A percentile compares a stretch with the other conserved stretches of the same genome.
Evolutionary conservation across 2,797 vertebrate species (phyloP).

Genomic region (Hozukius guyotensis): DNA sequence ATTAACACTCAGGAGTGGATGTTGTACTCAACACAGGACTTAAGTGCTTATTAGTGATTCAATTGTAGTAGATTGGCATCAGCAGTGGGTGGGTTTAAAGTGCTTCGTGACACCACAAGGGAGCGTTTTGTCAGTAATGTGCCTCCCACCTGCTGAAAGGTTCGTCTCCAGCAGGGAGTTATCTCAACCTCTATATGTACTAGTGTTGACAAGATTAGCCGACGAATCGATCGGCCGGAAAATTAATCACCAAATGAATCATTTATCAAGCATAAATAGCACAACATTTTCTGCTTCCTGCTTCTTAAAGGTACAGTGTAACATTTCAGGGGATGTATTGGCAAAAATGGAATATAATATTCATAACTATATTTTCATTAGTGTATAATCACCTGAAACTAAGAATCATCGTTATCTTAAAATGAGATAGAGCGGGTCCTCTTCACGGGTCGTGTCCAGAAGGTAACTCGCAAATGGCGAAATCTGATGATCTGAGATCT

Average conservation of each 20-base stretch:
- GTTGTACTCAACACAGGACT: conserved; percentile 34
- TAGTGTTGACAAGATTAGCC: background rate
- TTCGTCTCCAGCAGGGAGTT: background rate
- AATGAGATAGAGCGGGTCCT: no score
- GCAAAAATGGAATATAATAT: no score
- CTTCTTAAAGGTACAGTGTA: no score
- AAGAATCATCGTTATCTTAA: no score
- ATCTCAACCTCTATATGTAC: background rate
- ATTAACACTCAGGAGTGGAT: conserved; percentile 49
- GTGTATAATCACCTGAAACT: no score
- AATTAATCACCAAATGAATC: background rate
- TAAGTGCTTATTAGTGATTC: conserved; percentile 67
- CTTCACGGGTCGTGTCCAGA: no score
- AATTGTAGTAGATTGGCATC: conserved; percentile 49
- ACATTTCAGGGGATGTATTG: no score
- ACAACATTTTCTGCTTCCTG: background rate
- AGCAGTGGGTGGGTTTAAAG: conserved; percentile 50
- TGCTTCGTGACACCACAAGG: conserved; percentile 45
- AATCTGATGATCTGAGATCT: no score
- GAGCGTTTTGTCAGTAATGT: conserved; percentile 28
- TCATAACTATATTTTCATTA: no score
- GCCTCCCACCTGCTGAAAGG: conserved; percentile 35
- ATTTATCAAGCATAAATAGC: background rate
- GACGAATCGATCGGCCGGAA: background rate
- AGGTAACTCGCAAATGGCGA: no score